Evolutionary conservation across 2,797 vertebrate genomes (phyloP), one percentile per base, ranked within the genome.

Genomic region (Artibeus jamaicensis): DNA sequence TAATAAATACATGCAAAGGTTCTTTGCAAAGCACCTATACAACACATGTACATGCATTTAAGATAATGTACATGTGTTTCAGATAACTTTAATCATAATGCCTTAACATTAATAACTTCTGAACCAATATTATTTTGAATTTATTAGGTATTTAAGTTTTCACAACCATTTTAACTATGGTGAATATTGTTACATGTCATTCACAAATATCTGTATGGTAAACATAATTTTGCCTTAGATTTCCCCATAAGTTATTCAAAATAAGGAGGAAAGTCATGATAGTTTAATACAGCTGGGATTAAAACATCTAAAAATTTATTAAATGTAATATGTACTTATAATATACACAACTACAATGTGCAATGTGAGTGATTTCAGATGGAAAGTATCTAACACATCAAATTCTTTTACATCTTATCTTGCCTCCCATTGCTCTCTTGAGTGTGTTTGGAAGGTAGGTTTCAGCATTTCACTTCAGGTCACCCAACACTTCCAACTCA

Each of bases 401-500:
- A n/a, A 37, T 50, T 1, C 26, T 77, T 70, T 84, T 12, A 24
- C 16, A 16, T 78, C 62, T 53, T 29, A 18, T 26, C 29, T 74
- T 74, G n/a, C 2, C 10, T 89, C 48, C 21, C 6, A 24, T 76
- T 22, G 2, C 24, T 78, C 4, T 85, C 46, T 95, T 42, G 7
- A 95, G 93, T 77, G 16, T 50, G 1, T 2, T 11, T 16, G 6
- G 44, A 79, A 97, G 71, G 46, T 62, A 7, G 1, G 1, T 74
- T 90, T 96, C 50, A 62, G 34, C n/a, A 78, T 94, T 86, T 85
- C 6, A 77, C 6, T 96, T 79, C 15, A 90, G 48, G 22, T 14
- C 6, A 59, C 8, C 15, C 37, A 89, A n/a, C 18, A 62, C 48
- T 83, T 93, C 50, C 68, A 90, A 76, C 59, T 94, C 62, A 76